Percentiles rank a stretch among this genome's conserved stretches.
phyloP scores from a whole-genome alignment of 2,888 invertebrate species.

The Mesochorus sp. region DNA sequence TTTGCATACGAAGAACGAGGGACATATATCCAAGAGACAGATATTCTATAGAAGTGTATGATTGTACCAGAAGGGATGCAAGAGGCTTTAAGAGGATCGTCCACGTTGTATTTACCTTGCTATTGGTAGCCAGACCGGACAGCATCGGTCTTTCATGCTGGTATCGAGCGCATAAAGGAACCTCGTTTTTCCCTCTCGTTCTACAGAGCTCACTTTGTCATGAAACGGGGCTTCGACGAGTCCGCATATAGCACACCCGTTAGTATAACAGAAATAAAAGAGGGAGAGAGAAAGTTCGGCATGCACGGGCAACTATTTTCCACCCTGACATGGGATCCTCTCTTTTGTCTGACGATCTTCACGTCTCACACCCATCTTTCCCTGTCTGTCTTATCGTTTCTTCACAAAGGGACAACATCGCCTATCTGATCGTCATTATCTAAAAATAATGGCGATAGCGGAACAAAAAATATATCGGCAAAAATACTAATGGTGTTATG shows the following conservation, averaged over 20 bases:
- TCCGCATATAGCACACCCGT: neutral
- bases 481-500: no score
- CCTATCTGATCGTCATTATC: conserved; percentile 29
- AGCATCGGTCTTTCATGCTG: conserved; percentile 17
- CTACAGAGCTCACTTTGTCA: conserved; percentile 1
- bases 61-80: conserved; percentile 5
- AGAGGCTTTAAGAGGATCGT: conserved; percentile 56
- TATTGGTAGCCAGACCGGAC: conserved; percentile 32
- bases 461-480: no score
- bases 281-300: neutral
- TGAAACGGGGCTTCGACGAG: neutral
- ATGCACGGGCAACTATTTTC: conserved; percentile 27
- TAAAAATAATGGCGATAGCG: conserved; percentile 7
- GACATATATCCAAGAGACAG: conserved; percentile 1
- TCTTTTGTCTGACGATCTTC: conserved; percentile 36
- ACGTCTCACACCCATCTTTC: conserved; percentile 24
- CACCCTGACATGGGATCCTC: conserved; percentile 30
- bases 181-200: conserved; percentile 29
- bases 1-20: conserved; percentile 21
- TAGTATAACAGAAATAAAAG: neutral
- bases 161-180: conserved; percentile 34
- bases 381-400: conserved; percentile 43
- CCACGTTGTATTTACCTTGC: conserved; percentile 55
- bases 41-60: conserved; percentile 27
- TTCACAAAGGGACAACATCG: neutral